phyloP scores from a whole-genome alignment of 2,888 invertebrate genomes.

The Euplexia lucipara region DNA sequence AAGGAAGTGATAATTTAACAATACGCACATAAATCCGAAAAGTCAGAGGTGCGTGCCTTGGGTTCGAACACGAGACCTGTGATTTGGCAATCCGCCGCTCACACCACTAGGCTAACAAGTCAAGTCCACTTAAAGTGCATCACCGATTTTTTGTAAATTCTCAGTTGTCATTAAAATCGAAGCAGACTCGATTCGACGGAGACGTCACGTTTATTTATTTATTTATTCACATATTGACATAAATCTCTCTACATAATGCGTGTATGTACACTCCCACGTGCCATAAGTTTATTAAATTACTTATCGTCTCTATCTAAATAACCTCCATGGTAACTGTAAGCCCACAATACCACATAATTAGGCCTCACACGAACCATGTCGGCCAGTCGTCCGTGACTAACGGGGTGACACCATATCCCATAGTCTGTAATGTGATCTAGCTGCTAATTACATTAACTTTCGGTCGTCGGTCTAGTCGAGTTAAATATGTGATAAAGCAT shows the following conservation, averaged over 20 bases:
- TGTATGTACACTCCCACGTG: constrained; percentile 6
- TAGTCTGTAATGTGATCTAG: constrained; percentile 45
- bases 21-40: no score
- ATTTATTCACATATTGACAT: no score
- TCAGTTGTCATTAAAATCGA: no score
- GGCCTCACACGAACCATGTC: constrained; percentile 30
- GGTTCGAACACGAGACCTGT: no score
- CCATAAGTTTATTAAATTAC: constrained; percentile 25
- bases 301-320: constrained; percentile 28
- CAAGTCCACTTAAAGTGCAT: no score
- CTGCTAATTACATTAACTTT: constrained; percentile 58
- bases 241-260: background rate
- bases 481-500: constrained; percentile 20
- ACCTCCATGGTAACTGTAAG: constrained; percentile 21
- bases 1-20: no score
- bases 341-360: constrained; percentile 26
- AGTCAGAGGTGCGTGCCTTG: no score
- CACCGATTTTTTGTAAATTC: no score
- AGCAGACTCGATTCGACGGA: no score
- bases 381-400: constrained; percentile 46
- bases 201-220: background rate
- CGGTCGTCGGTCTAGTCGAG: constrained; percentile 25
- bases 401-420: constrained; percentile 49
- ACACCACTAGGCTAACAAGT: no score
- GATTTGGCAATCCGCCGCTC: no score